A percentile compares a stretch with the other conserved stretches of the same genome.
These are phyloP conservation scores for Nothoprocta perdicaria DNA, from an alignment of 2,113 vertebrate genomes.

Conservation along the genomic window DNA sequence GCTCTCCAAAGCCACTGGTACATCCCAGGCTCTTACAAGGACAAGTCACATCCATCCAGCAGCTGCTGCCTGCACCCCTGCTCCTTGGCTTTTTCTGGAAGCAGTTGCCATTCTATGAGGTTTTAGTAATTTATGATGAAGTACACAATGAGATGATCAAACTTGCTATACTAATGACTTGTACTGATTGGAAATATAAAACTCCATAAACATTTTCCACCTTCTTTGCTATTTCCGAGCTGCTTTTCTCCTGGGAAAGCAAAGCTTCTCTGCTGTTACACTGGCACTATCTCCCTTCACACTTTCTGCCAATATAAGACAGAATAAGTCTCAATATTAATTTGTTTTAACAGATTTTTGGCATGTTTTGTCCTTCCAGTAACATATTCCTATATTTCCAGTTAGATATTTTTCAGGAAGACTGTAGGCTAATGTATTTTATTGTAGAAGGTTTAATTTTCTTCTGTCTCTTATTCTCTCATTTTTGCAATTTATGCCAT, in stretches of 20 bases:
- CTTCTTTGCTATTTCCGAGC: background rate
- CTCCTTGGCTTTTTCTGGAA: background rate
- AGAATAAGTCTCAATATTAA: background rate
- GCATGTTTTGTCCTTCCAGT: background rate
- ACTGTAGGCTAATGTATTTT: background rate
- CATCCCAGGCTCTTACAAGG: background rate
- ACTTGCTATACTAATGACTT: background rate
- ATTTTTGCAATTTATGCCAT: background rate
- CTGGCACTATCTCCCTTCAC: background rate
- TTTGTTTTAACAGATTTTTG: background rate
- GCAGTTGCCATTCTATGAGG: background rate
- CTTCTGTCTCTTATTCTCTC: background rate
- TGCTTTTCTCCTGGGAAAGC: background rate
- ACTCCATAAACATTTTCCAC: background rate
- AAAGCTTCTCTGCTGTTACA: background rate
- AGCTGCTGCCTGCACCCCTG: background rate
- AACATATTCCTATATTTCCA: background rate
- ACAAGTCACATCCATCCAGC: background rate
- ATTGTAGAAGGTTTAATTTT: conserved; percentile 13
- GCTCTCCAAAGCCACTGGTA: background rate
- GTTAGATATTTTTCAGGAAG: background rate
- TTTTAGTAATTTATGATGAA: background rate
- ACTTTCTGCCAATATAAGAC: background rate
- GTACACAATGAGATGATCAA: background rate
- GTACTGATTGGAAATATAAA: background rate